Evolutionary conservation across 1,140 invertebrate species (phyloP), one percentile per base, ranked within the genome.

Genomic region (Ctenoplectra terminalis): DNA sequence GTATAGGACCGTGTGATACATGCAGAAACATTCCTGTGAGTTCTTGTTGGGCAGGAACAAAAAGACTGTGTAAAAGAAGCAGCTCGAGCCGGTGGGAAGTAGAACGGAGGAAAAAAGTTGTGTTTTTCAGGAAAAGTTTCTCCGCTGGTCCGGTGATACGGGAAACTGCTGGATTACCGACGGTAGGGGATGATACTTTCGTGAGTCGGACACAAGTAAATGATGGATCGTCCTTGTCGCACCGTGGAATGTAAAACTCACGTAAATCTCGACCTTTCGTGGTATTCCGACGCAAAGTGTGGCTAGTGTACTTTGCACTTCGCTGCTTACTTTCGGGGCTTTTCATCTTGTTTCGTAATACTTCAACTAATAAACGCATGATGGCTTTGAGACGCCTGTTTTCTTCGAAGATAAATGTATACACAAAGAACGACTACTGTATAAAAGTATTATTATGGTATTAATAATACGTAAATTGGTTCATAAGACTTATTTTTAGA

Each of bases 131-230:
- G 79, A 90, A 91, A 90, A 60, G 88, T 90, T 91, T 88, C 77
- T 56, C 73, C 17, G 74, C 58, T 77, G 74, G 82, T 84, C 72
- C 67, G 58, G 76, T 85, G 86, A 87, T 82, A 84, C 82, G 77
- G 77, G 82, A 87, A 89, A 88, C 86, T 85, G 82, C 80, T 83
- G 89, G 90, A 90, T 92, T 90, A 91, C 87, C 81, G 82, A 46
- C 61, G 85, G 78, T 82, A 69, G 82, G 86, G 81, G 86, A 89
- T 90, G 88, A 89, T 92, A 92, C 90, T 91, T 91, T 87, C 78
- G 83, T 86, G 86, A 89, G 83, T 91, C 89, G 89, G 90, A 92
- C 89, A 88, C 83, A 87, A 86, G 91, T 93, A 92, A 93, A 92
- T 93, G 92, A 93, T 93, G 91, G 89, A 93, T 93, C 87, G 91